Evolutionary conservation across 2,113 vertebrate species (phyloP).

Genomic region (Synchiropus splendidus): DNA sequence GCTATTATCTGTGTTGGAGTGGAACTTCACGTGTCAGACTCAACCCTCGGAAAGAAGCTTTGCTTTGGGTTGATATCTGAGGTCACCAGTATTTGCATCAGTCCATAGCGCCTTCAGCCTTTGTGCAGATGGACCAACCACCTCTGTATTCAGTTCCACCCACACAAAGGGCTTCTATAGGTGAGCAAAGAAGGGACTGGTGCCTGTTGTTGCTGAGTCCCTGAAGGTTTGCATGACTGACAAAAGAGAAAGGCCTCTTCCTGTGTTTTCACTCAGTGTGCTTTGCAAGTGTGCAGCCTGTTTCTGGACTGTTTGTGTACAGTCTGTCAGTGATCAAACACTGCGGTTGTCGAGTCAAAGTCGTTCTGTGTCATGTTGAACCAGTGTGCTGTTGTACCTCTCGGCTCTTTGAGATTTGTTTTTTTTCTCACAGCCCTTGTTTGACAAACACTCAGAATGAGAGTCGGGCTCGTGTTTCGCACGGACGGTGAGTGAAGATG

Average conservation of each 20-base stretch:
- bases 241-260: slow-evolving; percentile 41
- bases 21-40: slow-evolving; percentile 9
- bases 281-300: slow-evolving; percentile 21
- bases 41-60: too few species aligned
- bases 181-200: slow-evolving; percentile 20
- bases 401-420: slow-evolving; percentile 33
- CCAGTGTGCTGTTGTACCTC: slow-evolving; percentile 27
- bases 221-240: slow-evolving; percentile 44
- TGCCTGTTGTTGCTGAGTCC: slow-evolving; percentile 34
- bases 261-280: too few species aligned
- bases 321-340: slow-evolving; percentile 42
- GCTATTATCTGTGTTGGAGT: slow-evolving; percentile 20
- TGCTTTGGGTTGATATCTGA: too few species aligned
- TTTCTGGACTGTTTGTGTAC: slow-evolving; percentile 31
- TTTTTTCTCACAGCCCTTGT: slow-evolving; percentile 23
- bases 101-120: slow-evolving; percentile 10
- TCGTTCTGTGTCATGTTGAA: slow-evolving; percentile 11
- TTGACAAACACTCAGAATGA: slow-evolving; percentile 22
- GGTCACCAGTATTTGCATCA: too few species aligned
- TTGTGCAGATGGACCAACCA: slow-evolving; percentile 11
- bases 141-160: slow-evolving; percentile 8
- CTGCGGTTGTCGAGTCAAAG: slow-evolving; percentile 4
- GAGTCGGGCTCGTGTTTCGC: too few species aligned
- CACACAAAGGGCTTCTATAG: slow-evolving; percentile 20
- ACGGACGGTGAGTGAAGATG: too few species aligned